phyloP scores from a whole-genome alignment of 1,140 invertebrate species.

The Drosophila insularis region DNA sequence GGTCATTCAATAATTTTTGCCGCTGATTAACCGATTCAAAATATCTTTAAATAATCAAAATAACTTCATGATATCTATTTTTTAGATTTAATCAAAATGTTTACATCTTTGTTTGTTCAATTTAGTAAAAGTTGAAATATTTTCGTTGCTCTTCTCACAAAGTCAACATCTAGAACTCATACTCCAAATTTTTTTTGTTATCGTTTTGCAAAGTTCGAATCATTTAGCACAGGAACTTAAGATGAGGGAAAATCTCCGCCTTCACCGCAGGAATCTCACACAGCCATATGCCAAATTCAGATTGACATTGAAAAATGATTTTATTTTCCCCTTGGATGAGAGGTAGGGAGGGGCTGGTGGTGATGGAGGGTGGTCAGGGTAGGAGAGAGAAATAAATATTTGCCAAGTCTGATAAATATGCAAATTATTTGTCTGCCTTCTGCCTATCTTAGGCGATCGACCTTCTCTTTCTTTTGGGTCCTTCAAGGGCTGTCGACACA shows the following conservation, averaged over 20 bases:
- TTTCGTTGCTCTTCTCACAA: neutral
- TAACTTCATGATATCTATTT: too few species aligned
- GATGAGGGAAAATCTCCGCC: constrained; percentile 11
- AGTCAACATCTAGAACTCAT: neutral
- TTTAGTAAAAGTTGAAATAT: neutral
- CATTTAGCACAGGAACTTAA: constrained; percentile 14
- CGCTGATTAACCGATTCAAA: too few species aligned
- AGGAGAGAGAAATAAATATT: constrained; percentile 56
- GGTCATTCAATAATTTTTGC: too few species aligned
- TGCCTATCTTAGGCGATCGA: constrained; percentile 12
- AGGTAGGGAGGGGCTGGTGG: constrained; percentile 12
- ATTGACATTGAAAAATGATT: constrained; percentile 68
- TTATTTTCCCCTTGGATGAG: constrained; percentile 12
- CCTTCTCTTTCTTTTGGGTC: constrained; percentile 6
- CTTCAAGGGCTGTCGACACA: constrained; percentile 33
- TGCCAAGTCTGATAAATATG: constrained; percentile 57
- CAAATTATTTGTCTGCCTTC: constrained; percentile 54
- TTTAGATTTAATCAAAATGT: neutral
- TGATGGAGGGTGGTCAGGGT: neutral
- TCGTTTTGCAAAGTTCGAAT: constrained; percentile 12
- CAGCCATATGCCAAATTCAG: constrained; percentile 44
- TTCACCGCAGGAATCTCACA: constrained; percentile 11
- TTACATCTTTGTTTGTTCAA: neutral
- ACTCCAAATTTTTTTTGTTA: neutral
- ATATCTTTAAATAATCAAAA: too few species aligned